Percentiles rank a stretch among this genome's conserved stretches.
Conservation (phyloP, 2,797 vertebrate species). For the Poecilia picta region DNA sequence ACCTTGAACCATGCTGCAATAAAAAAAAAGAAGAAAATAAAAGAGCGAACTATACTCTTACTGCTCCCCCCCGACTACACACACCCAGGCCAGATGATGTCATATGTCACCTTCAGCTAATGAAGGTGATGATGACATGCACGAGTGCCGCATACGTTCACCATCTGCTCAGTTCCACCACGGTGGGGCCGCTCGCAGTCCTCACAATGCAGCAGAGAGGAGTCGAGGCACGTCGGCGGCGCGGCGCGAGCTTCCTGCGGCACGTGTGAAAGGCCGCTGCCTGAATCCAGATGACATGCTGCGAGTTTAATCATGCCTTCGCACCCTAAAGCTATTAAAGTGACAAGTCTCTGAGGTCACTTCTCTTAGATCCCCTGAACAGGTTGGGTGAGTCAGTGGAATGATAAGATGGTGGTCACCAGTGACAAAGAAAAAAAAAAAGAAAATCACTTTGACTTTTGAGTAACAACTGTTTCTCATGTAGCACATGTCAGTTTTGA, state of each 20-base stretch:
- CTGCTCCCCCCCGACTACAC: constrained; percentile 47
- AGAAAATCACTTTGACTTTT: neutral
- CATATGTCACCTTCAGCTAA: constrained; percentile 82
- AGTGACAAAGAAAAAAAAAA: neutral
- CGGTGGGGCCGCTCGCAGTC: constrained; percentile 43
- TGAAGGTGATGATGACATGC: constrained; percentile 80
- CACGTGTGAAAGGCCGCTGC: constrained; percentile 43
- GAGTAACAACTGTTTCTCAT: constrained; percentile 11
- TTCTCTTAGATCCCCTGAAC: constrained; percentile 30
- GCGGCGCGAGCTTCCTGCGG: constrained; percentile 39
- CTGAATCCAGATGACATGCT: constrained; percentile 62
- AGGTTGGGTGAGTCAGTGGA: constrained; percentile 1
- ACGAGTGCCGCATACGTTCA: constrained; percentile 72
- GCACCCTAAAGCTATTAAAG: constrained; percentile 36
- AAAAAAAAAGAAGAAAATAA: constrained; percentile 48
- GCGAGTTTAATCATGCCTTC: constrained; percentile 59
- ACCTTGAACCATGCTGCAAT: constrained; percentile 69
- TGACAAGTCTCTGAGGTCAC: constrained; percentile 48
- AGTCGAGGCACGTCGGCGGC: constrained; percentile 53
- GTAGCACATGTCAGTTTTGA: constrained; percentile 12
- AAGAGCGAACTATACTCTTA: constrained; percentile 60
- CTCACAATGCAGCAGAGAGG: constrained; percentile 53
- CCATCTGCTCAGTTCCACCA: constrained; percentile 77
- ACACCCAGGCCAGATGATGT: constrained; percentile 71
- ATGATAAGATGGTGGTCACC: constrained; percentile 18